These are phyloP conservation scores for Drosophila lowei DNA, from an alignment of 1,140 invertebrate genomes.

Conservation along the genomic window DNA sequence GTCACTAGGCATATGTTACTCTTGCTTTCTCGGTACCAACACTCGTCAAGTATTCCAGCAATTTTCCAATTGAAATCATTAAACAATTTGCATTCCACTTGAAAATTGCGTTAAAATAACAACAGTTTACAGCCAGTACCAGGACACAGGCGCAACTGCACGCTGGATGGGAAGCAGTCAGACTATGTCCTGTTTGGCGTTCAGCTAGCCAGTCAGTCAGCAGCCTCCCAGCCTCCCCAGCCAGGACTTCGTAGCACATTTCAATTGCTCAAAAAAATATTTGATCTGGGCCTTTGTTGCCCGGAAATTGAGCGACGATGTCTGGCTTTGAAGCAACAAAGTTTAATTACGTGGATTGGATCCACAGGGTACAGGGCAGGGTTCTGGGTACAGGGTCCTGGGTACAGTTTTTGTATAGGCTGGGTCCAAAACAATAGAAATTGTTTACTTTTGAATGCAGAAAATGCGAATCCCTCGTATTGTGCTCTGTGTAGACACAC, in stretches of 20 bases:
- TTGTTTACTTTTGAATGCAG: constrained; percentile 58
- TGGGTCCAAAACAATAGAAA: constrained; percentile 54
- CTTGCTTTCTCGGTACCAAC: constrained; percentile 53
- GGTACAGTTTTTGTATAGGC: neutral
- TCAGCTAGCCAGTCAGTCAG: constrained; percentile 18
- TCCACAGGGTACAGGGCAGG: constrained; percentile 1
- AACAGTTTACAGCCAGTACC: constrained; percentile 74
- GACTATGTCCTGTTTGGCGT: constrained; percentile 54
- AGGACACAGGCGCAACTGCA: constrained; percentile 36
- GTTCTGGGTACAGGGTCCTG: neutral
- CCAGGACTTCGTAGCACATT: constrained; percentile 65
- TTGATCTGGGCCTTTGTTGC: constrained; percentile 70
- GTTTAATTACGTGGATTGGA: constrained; percentile 69
- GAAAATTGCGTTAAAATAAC: constrained; percentile 82
- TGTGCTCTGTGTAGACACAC: constrained; percentile 55
- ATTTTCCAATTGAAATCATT: constrained; percentile 83
- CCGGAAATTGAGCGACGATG: constrained; percentile 74
- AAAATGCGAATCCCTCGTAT: constrained; percentile 56
- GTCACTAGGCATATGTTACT: constrained; percentile 8
- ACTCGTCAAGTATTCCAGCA: constrained; percentile 78
- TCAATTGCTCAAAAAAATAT: constrained; percentile 77
- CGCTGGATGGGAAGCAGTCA: constrained; percentile 24
- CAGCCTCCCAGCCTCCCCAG: neutral
- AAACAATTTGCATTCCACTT: constrained; percentile 83
- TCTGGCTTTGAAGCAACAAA: constrained; percentile 76